Conservation (phyloP, 2,888 invertebrate species). For the Tholera decimalis region DNA sequence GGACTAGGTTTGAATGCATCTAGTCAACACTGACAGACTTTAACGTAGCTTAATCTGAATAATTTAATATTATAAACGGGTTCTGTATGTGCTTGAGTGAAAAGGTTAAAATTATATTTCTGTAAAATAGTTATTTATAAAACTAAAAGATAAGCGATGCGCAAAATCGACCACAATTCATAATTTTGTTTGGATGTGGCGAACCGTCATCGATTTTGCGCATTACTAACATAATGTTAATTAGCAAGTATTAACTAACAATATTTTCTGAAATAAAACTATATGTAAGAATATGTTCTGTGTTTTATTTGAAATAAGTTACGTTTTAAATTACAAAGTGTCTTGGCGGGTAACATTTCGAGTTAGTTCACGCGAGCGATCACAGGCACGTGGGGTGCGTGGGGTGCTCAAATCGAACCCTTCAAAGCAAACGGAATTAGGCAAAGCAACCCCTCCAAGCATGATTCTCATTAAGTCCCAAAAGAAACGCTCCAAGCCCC, state of each 20-base stretch:
- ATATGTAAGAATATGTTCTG: slow-evolving; percentile 42
- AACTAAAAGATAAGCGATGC: slow-evolving; percentile 54
- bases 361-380: slow-evolving; percentile 45
- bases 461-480: slow-evolving; percentile 63
- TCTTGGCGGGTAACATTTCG: slow-evolving; percentile 21
- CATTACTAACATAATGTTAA: slow-evolving; percentile 58
- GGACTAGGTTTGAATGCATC: slow-evolving; percentile 69
- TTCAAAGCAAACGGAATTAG: slow-evolving; percentile 69
- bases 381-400: slow-evolving; percentile 29
- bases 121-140: slow-evolving; percentile 63
- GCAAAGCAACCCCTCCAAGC: slow-evolving; percentile 57
- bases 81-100: slow-evolving; percentile 48
- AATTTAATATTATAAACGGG: slow-evolving; percentile 40
- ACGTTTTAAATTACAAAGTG: slow-evolving; percentile 17
- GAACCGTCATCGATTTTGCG: slow-evolving; percentile 55
- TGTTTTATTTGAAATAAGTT: slow-evolving; percentile 41
- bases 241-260: slow-evolving; percentile 58
- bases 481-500: slow-evolving; percentile 54
- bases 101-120: slow-evolving; percentile 54
- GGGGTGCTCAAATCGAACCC: slow-evolving; percentile 22
- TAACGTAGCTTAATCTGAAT: slow-evolving; percentile 51
- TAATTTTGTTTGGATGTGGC: slow-evolving; percentile 47
- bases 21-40: slow-evolving; percentile 68
- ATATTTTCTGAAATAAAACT: slow-evolving; percentile 58
- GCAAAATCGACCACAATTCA: slow-evolving; percentile 59